phyloP scores from a whole-genome alignment of 2,113 vertebrate species.

The Castor canadensis region DNA sequence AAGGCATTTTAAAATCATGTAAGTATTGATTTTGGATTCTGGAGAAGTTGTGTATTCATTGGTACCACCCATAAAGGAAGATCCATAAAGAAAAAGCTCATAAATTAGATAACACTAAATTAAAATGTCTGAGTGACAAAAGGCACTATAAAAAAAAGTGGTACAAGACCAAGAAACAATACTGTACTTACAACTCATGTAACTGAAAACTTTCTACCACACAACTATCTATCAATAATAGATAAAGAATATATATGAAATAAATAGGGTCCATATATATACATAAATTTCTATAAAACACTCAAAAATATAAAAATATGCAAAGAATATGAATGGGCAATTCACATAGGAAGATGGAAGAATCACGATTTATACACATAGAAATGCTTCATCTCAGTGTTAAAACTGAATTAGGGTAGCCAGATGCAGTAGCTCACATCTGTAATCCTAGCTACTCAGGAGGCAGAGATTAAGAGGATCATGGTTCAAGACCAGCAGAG shows the following conservation, averaged over 20 bases:
- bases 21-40: neutral
- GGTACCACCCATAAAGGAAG: neutral
- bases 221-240: too few relatives aligned
- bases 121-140: neutral
- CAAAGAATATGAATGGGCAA: slow-evolving; percentile 21
- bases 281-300: neutral
- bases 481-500: too few relatives aligned
- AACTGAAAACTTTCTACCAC: too few relatives aligned
- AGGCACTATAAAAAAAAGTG: neutral
- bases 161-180: neutral
- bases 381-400: neutral
- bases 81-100: neutral
- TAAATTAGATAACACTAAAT: neutral
- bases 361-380: neutral
- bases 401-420: neutral
- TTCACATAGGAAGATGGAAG: neutral
- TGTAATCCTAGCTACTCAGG: too few relatives aligned
- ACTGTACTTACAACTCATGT: neutral
- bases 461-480: too few relatives aligned
- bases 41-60: neutral
- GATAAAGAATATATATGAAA: neutral
- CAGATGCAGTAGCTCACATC: too few relatives aligned
- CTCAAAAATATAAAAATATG: slow-evolving; percentile 58
- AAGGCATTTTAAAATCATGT: neutral
- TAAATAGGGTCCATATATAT: neutral